Conservation (phyloP, 2,113 vertebrate species). For the Sciurus niger region DNA sequence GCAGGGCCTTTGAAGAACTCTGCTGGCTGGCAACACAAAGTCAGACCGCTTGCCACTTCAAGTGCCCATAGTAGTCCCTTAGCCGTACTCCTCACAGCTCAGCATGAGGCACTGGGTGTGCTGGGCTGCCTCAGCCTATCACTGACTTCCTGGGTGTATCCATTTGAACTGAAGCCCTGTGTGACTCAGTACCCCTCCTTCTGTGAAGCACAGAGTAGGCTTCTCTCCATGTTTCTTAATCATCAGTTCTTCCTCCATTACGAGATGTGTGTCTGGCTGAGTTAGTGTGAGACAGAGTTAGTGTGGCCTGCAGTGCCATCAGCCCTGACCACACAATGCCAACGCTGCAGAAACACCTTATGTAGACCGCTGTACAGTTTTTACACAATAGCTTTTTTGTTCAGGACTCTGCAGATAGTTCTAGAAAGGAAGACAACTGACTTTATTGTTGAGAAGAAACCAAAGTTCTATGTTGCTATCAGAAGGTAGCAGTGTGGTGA, state of each 20-base stretch:
- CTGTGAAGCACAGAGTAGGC: not conserved
- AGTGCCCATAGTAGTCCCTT: not conserved
- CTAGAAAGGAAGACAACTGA: not conserved
- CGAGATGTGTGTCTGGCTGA: not conserved
- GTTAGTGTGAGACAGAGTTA: not conserved
- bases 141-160: not conserved
- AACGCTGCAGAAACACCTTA: not conserved
- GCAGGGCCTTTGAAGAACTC: not conserved
- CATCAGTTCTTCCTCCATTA: too few species aligned
- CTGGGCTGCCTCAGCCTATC: too few species aligned
- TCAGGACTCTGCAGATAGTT: not conserved
- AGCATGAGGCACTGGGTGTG: rapidly evolving
- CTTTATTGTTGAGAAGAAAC: not conserved
- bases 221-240: not conserved
- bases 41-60: not conserved
- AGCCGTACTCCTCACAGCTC: not conserved
- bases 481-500: not conserved
- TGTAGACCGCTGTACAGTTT: not conserved
- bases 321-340: rapidly evolving
- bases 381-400: not conserved
- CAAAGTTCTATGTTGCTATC: not conserved
- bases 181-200: not conserved
- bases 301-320: not conserved
- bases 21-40: not conserved
- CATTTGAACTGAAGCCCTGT: not conserved